Base-by-base conservation (phyloP, 2,888 invertebrate genomes). In the Pammene fasciana region DNA sequence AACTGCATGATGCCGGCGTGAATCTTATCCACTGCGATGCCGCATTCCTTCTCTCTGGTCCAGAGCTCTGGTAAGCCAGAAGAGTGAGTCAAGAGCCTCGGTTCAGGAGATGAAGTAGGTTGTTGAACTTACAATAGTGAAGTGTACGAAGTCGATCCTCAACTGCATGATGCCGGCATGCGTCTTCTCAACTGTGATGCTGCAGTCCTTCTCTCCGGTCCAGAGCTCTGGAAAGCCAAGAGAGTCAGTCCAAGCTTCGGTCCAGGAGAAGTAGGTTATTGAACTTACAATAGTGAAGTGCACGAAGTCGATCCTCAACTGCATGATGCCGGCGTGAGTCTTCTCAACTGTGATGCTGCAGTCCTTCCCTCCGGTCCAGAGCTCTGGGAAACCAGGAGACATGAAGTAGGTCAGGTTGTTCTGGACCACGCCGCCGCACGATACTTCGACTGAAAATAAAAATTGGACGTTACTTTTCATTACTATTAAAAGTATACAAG, bases 381-480 rank as follows among this genome's bases (percentile, higher is more conserved):
- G 93, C 78, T 96, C 96, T 2, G 97, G 97, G 87, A 97, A 97
- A 72, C 95, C 94, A 0, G 97, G 97, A 48, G 96, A 97, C 77
- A 95, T 94, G 84, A 97, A 95, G 87, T 97, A 97, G 0, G 97
- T 97, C 68, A 96, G 92, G 87, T 97, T 97, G 88, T 96, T 96
- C 82, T 93, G 93, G 48, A 96, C 94, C 72, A 94, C 94, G 52
- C 94, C 94, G 38, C 95, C 95, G 86, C 97, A 97, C 57, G 94
- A 94, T 71, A 95, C 94, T 76, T 96, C 94, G 85, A 97, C 96
- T 96, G 86, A n/a, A 83, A 82, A 8, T 3, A 45, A 57, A 59
- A 18, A 14, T 34, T 34, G 0, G 34, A 52, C 6, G 6, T 34
- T 52, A 13, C 38, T 38, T 38, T n/a, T n/a, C n/a, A n/a, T n/a